Evolutionary conservation across 2,797 vertebrate genomes (phyloP).

Genomic region (Acrossocheilus fasciatus): DNA sequence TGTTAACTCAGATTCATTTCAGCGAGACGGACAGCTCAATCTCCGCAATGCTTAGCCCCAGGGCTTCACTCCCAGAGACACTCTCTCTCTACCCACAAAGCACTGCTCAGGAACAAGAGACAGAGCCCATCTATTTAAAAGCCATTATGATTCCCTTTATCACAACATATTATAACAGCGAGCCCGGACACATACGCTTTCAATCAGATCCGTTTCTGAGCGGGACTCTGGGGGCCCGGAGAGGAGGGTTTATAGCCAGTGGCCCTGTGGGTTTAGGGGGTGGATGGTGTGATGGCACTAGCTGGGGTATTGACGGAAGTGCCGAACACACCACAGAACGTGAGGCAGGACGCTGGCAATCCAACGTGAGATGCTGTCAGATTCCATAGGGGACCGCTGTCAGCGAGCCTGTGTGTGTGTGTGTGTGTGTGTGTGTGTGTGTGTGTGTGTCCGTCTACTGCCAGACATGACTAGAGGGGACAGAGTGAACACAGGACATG

Average conservation of each 20-base stretch:
- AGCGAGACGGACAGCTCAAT: slow-evolving; percentile 88
- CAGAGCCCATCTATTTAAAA: slow-evolving; percentile 83
- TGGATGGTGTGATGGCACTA: slow-evolving; percentile 51
- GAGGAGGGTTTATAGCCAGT: slow-evolving; percentile 51
- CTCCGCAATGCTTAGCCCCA: slow-evolving; percentile 81
- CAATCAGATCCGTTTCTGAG: slow-evolving; percentile 64
- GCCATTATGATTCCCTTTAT: slow-evolving; percentile 86
- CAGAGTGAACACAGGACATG: not conserved
- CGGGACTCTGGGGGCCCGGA: slow-evolving; percentile 51
- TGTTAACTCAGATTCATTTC: slow-evolving; percentile 87
- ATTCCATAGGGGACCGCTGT: slow-evolving; percentile 50
- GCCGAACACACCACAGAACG: slow-evolving; percentile 38
- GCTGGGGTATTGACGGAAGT: slow-evolving; percentile 58
- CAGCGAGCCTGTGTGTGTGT: not conserved
- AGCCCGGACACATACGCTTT: slow-evolving; percentile 67
- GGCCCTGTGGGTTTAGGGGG: slow-evolving; percentile 61
- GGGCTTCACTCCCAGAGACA: slow-evolving; percentile 77
- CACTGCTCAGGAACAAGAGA: slow-evolving; percentile 56
- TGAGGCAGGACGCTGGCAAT: slow-evolving; percentile 43
- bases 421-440: not conserved
- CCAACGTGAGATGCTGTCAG: slow-evolving; percentile 51
- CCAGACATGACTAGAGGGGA: slow-evolving; percentile 52
- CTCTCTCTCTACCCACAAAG: slow-evolving; percentile 61
- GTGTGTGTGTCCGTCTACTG: slow-evolving; percentile 34
- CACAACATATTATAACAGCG: slow-evolving; percentile 84